These are phyloP conservation scores for Operophtera brumata DNA, from an alignment of 2,888 invertebrate species.

Conservation along the genomic window DNA sequence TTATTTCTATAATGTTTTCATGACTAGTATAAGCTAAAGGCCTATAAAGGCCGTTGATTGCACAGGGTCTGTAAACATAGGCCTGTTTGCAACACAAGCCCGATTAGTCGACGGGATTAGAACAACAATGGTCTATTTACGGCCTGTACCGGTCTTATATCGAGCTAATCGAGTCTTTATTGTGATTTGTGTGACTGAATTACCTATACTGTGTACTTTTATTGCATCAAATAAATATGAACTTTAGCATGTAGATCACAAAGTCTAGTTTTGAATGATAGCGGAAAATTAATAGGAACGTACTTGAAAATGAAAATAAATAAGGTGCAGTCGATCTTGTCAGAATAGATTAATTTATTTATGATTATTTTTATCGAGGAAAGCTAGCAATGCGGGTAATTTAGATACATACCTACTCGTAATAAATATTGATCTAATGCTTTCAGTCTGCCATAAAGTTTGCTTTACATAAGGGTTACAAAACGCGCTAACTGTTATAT, in stretches of 20 bases:
- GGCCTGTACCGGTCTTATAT: slow-evolving; percentile 42
- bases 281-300: not conserved
- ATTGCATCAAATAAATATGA: not conserved
- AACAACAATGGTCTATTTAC: slow-evolving; percentile 71
- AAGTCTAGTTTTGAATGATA: not conserved
- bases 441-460: not conserved
- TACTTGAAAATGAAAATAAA: slow-evolving; percentile 14
- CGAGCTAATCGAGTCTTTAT: slow-evolving; percentile 61
- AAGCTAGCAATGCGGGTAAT: slow-evolving; percentile 21
- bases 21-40: too few species aligned
- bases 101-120: slow-evolving; percentile 72
- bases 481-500: too few species aligned
- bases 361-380: slow-evolving; percentile 17
- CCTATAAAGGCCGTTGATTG: too few species aligned
- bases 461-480: not conserved
- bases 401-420: not conserved
- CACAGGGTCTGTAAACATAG: slow-evolving; percentile 6
- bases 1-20: too few species aligned
- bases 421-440: not conserved
- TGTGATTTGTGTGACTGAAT: slow-evolving; percentile 40
- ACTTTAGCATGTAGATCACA: not conserved
- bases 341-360: slow-evolving; percentile 23
- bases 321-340: slow-evolving; percentile 18
- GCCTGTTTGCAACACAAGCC: slow-evolving; percentile 25
- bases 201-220: slow-evolving; percentile 13